Evolutionary conservation across 2,113 vertebrate species (phyloP).

Genomic region (Ophiodon elongatus): DNA sequence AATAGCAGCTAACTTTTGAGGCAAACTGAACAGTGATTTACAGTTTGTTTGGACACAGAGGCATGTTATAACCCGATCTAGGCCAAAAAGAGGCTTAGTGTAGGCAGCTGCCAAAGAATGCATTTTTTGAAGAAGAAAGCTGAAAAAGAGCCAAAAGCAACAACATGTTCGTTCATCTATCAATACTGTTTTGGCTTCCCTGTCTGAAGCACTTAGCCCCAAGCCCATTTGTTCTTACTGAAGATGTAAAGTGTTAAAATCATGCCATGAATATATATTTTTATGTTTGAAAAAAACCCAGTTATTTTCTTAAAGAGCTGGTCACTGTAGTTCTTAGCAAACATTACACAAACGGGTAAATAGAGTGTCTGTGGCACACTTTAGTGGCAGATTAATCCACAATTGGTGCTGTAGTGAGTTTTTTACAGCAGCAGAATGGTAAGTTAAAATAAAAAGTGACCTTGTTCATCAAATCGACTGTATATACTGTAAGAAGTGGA

Average conservation of each 20-base stretch:
- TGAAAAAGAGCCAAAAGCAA: neutral
- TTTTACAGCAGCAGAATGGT: neutral
- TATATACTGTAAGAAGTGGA: neutral
- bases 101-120: slow-evolving; percentile 71
- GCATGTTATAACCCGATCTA: slow-evolving; percentile 50
- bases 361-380: neutral
- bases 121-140: slow-evolving; percentile 36
- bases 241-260: neutral
- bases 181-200: neutral
- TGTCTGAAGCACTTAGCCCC: neutral
- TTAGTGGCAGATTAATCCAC: neutral
- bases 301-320: neutral
- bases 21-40: slow-evolving; percentile 25
- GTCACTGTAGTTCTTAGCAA: neutral
- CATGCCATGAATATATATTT: neutral
- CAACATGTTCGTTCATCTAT: neutral
- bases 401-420: neutral
- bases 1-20: slow-evolving; percentile 20
- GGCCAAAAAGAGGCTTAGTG: slow-evolving; percentile 78
- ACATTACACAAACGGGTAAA: neutral
- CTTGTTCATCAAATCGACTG: neutral
- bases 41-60: slow-evolving; percentile 63
- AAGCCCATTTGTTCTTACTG: neutral
- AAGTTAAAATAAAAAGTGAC: neutral
- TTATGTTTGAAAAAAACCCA: neutral